These are phyloP conservation scores for Drosophila helvetica DNA, from an alignment of 2,888 invertebrate species.

Conservation along the genomic window DNA sequence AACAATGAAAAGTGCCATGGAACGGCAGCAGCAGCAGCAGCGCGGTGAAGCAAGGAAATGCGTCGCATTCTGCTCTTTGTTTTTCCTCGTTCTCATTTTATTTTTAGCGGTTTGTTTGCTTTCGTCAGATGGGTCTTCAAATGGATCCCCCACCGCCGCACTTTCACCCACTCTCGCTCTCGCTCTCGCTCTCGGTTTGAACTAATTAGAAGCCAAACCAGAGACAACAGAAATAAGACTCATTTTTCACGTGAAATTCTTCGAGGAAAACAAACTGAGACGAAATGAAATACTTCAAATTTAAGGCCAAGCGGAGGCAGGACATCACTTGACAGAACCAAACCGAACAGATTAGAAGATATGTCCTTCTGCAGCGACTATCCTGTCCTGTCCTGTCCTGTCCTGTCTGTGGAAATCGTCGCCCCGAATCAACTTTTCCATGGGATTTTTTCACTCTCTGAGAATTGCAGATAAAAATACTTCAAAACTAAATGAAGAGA, in stretches of 20 bases:
- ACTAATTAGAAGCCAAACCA: slow-evolving; percentile 2
- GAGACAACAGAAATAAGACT: background rate
- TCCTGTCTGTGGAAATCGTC: slow-evolving; percentile 16
- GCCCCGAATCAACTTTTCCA: slow-evolving; percentile 10
- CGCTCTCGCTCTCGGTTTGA: background rate
- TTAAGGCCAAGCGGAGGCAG: background rate
- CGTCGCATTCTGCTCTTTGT: slow-evolving; percentile 31
- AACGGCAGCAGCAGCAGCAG: background rate
- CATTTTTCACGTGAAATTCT: background rate
- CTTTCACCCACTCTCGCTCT: slow-evolving; percentile 1
- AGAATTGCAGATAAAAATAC: slow-evolving; percentile 42
- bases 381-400: slow-evolving; percentile 15
- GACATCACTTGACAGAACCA: background rate
- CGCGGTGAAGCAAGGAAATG: slow-evolving; percentile 35
- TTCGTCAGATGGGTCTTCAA: slow-evolving; percentile 16
- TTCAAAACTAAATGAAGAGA: background rate
- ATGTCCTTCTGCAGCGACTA: background rate
- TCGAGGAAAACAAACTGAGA: background rate
- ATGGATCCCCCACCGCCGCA: background rate
- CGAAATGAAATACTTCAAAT: background rate
- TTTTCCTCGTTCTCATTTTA: slow-evolving; percentile 26
- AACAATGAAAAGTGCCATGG: slow-evolving; percentile 39
- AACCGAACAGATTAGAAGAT: background rate
- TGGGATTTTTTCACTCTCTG: slow-evolving; percentile 10
- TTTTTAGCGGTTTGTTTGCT: slow-evolving; percentile 36